A percentile compares a stretch with the other conserved stretches of the same genome.
These are phyloP conservation scores for Cecidostiba fungosa DNA, from an alignment of 2,888 invertebrate species.

Conservation along the genomic window DNA sequence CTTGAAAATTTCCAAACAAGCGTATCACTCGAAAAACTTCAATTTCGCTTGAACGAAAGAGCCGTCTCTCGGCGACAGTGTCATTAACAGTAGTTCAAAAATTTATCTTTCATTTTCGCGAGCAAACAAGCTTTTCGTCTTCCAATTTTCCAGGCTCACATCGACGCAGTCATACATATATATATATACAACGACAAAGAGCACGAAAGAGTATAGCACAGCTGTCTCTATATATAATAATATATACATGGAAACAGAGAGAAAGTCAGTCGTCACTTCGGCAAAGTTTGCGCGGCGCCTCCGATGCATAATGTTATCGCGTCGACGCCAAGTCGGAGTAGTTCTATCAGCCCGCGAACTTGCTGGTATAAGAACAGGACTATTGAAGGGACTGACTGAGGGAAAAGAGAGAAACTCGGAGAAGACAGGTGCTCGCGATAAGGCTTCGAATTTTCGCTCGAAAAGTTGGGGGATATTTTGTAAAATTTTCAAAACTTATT, in stretches of 20 bases:
- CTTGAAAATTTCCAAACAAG: not conserved
- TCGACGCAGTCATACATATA: not conserved
- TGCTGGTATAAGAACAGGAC: not conserved
- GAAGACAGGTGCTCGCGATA: not conserved
- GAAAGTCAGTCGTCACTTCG: constrained; percentile 22
- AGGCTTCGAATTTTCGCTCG: not conserved
- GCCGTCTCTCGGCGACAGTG: not conserved
- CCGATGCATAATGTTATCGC: constrained; percentile 40
- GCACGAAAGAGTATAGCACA: not conserved
- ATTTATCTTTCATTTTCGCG: constrained; percentile 20
- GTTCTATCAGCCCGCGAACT: constrained; percentile 24
- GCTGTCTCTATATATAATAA: not conserved
- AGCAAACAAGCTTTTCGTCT: not conserved
- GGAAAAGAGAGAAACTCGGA: not conserved
- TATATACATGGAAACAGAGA: constrained; percentile 12
- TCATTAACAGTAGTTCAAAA: constrained; percentile 25
- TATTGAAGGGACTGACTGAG: constrained; percentile 9
- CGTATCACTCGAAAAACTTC: constrained; percentile 18
- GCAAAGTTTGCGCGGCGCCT: constrained; percentile 12
- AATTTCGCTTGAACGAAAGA: not conserved
- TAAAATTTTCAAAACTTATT: not conserved
- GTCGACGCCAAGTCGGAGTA: constrained; percentile 25
- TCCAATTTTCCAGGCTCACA: not conserved
- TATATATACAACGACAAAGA: not conserved
- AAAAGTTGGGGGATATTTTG: not conserved